These are phyloP conservation scores for Heteronetta atricapilla DNA, from an alignment of 2,113 vertebrate species.

Conservation along the genomic window DNA sequence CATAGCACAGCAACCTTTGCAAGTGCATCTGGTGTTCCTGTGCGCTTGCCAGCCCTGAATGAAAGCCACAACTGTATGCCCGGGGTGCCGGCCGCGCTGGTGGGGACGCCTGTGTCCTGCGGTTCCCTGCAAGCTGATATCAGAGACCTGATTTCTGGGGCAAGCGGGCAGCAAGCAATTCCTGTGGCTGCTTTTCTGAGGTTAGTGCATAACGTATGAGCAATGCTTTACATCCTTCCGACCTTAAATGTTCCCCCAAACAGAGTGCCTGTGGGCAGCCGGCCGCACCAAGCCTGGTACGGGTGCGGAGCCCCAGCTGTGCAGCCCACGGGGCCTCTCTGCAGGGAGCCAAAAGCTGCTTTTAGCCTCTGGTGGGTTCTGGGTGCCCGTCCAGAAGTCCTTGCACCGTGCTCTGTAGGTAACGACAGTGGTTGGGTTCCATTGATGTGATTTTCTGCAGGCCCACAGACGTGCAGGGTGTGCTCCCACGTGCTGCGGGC, in stretches of 20 bases:
- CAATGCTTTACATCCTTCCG: not conserved
- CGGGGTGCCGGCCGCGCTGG: not conserved
- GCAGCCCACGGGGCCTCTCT: too few species aligned
- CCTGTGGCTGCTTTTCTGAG: not conserved
- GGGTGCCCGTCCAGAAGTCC: not conserved
- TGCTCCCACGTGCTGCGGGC: accelerated
- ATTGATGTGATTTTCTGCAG: too few species aligned
- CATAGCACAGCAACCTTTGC: not conserved
- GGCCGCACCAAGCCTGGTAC: not conserved
- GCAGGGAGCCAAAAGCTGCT: not conserved
- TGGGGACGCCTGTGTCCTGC: not conserved
- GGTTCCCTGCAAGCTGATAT: not conserved
- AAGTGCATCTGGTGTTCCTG: not conserved
- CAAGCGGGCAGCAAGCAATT: not conserved
- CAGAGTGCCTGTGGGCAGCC: not conserved
- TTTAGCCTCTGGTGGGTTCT: not conserved
- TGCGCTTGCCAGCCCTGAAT: not conserved
- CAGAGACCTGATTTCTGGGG: not conserved
- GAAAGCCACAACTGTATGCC: not conserved
- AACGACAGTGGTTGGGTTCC: not conserved
- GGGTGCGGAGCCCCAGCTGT: too few species aligned
- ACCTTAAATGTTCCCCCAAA: not conserved
- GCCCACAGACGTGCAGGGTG: not conserved
- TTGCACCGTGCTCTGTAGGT: not conserved
- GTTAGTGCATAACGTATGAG: not conserved